Evolutionary conservation across 2,113 vertebrate species (phyloP).

Genomic region (Chunga burmeisteri): DNA sequence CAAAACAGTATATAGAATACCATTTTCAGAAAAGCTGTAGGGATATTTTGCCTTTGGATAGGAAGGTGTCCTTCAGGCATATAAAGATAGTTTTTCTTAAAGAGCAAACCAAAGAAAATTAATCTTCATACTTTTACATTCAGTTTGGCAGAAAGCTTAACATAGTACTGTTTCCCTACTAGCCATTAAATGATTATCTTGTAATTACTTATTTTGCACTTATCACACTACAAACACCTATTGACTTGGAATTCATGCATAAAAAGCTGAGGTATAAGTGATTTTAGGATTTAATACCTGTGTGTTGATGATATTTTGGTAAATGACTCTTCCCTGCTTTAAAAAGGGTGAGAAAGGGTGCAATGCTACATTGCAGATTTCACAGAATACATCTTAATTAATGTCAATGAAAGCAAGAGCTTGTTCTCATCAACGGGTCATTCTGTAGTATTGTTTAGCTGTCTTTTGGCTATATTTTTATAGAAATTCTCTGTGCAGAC

Average conservation of each 20-base stretch:
- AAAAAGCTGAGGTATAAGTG: neutral
- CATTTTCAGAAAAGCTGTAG: conserved; percentile 12
- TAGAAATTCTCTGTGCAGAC: neutral
- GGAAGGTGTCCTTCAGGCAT: neutral
- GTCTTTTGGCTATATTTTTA: neutral
- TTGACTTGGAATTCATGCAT: neutral
- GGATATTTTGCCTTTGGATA: neutral
- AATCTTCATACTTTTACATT: neutral
- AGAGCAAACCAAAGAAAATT: neutral
- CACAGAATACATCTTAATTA: neutral
- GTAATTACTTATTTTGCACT: neutral
- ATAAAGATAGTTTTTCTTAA: neutral
- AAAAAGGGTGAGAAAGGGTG: neutral
- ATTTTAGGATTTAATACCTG: neutral
- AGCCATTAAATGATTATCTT: neutral
- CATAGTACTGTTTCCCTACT: neutral
- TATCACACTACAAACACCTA: neutral
- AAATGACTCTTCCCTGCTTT: neutral
- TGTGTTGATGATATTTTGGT: neutral
- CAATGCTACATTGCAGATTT: neutral
- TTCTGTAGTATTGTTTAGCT: neutral
- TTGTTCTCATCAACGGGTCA: conserved; percentile 9
- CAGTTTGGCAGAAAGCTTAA: neutral
- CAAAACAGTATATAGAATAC: neutral
- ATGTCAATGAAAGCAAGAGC: neutral